Percentiles rank a stretch among this genome's conserved stretches.
Conservation (phyloP, 2,888 invertebrate species). For the Xylota sylvarum region DNA sequence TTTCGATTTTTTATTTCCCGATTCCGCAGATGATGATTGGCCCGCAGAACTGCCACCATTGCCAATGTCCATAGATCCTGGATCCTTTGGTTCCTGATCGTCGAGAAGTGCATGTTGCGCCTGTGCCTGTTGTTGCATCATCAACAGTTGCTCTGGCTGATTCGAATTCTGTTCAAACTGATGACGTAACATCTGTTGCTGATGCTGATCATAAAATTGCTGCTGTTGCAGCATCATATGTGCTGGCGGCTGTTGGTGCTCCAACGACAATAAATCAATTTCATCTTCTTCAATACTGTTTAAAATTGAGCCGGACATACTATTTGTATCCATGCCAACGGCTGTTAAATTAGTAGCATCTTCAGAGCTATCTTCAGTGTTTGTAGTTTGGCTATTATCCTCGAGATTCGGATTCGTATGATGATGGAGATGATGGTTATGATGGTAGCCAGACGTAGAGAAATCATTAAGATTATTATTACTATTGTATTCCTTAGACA, state of each 20-base stretch:
- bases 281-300: slow-evolving; percentile 77
- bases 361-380: slow-evolving; percentile 75
- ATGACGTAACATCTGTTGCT: slow-evolving; percentile 75
- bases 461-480: slow-evolving; percentile 64
- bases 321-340: slow-evolving; percentile 72
- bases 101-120: slow-evolving; percentile 69
- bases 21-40: slow-evolving; percentile 60
- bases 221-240: slow-evolving; percentile 77
- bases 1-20: slow-evolving; percentile 81
- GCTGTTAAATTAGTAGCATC: slow-evolving; percentile 74
- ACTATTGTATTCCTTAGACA: slow-evolving; percentile 70
- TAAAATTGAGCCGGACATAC: slow-evolving; percentile 74
- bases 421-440: slow-evolving; percentile 48
- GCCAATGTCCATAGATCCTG: slow-evolving; percentile 52
- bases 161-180: slow-evolving; percentile 78
- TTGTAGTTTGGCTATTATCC: slow-evolving; percentile 72
- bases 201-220: slow-evolving; percentile 78
- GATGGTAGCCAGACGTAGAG: slow-evolving; percentile 60
- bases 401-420: slow-evolving; percentile 66
- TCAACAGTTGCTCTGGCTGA: slow-evolving; percentile 75
- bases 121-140: slow-evolving; percentile 68
- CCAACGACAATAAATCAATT: slow-evolving; percentile 68
- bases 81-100: slow-evolving; percentile 73
- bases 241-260: slow-evolving; percentile 78
- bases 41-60: slow-evolving; percentile 55